Conservation (phyloP, 2,888 invertebrate genomes). For the Apotomis betuletana region DNA sequence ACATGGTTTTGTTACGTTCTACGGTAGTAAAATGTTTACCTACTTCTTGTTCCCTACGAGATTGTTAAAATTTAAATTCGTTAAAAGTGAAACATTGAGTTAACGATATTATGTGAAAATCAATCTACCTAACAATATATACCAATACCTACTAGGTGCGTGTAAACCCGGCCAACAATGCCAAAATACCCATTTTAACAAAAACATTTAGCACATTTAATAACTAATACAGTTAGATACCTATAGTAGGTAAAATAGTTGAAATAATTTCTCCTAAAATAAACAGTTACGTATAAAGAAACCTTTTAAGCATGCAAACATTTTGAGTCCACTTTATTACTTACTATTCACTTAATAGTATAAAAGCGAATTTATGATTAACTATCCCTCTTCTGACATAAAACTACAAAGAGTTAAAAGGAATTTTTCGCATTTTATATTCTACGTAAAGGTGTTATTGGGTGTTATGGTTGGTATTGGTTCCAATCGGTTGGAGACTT, state of each 20-base stretch:
- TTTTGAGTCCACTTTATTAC: not conserved
- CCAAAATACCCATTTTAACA: too few species aligned
- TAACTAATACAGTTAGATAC: not conserved
- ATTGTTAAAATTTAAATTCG: too few species aligned
- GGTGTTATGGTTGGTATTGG: not conserved
- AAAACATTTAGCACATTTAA: not conserved
- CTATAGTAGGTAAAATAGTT: not conserved
- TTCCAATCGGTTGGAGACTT: not conserved
- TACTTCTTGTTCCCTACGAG: too few species aligned
- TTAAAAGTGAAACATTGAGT: too few species aligned
- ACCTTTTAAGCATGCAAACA: conserved; percentile 3
- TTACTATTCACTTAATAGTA: conserved; percentile 13
- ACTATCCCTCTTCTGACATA: not conserved
- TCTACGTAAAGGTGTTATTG: not conserved
- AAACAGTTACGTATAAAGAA: conserved; percentile 9
- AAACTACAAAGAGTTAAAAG: not conserved
- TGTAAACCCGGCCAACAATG: too few species aligned
- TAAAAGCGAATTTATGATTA: conserved; percentile 21
- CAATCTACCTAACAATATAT: too few species aligned
- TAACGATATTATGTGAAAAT: too few species aligned
- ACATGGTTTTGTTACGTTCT: too few species aligned
- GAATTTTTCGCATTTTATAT: not conserved
- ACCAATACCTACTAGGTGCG: too few species aligned
- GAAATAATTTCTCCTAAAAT: not conserved
- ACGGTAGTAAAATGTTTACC: too few species aligned